A percentile compares a stretch with the other conserved stretches of the same genome.
Evolutionary conservation across 1,140 invertebrate species (phyloP).

Genomic region (Rhagoletis pomonella): DNA sequence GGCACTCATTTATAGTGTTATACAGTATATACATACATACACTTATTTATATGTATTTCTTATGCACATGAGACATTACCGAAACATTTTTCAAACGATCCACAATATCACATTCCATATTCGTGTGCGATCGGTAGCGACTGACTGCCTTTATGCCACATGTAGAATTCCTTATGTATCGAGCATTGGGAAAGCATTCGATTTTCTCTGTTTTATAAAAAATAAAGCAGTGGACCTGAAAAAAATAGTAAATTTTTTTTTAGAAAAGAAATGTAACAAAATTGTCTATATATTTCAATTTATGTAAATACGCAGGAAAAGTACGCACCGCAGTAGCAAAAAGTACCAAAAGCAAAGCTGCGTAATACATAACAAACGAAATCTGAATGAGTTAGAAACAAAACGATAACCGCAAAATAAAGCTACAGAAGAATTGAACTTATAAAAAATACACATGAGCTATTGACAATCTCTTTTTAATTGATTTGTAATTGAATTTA

Average conservation of each 20-base stretch:
- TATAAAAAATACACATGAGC: too few relatives aligned
- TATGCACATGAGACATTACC: not conserved
- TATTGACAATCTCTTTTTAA: too few relatives aligned
- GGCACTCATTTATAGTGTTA: too few relatives aligned
- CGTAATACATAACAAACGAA: too few relatives aligned
- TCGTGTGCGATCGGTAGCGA: not conserved
- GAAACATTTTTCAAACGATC: constrained; percentile 10
- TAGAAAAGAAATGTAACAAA: not conserved
- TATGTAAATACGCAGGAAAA: too few relatives aligned
- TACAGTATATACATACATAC: not conserved
- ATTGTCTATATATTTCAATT: not conserved
- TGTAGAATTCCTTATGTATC: constrained; percentile 6
- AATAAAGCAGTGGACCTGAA: not conserved
- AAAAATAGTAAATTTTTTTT: not conserved
- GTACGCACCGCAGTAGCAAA: too few relatives aligned
- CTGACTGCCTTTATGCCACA: constrained; percentile 17
- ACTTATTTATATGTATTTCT: not conserved
- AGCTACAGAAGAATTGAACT: too few relatives aligned
- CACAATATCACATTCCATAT: constrained; percentile 26
- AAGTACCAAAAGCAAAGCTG: too few relatives aligned
- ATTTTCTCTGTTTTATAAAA: constrained; percentile 1
- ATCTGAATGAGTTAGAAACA: too few relatives aligned
- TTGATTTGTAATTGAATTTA: too few relatives aligned
- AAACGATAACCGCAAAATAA: too few relatives aligned
- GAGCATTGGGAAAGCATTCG: constrained; percentile 27